A percentile compares a stretch with the other conserved stretches of the same genome.
phyloP scores from a whole-genome alignment of 2,888 invertebrate genomes.

The Ptychoptera contaminata region DNA sequence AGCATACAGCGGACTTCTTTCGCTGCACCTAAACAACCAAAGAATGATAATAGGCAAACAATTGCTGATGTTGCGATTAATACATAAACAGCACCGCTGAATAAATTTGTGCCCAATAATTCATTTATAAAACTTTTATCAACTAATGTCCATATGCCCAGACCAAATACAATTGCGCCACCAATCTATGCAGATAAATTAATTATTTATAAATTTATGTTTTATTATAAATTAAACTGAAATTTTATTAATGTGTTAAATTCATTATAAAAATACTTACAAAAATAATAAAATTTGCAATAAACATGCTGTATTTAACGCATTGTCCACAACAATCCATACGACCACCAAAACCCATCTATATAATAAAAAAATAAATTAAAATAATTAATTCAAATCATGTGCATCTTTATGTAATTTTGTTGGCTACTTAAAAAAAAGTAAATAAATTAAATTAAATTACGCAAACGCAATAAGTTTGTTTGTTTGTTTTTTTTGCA shows the following conservation, averaged over 20 bases:
- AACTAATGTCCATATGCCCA: conserved; percentile 73
- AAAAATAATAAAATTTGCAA: conserved; percentile 69
- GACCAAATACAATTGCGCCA: conserved; percentile 55
- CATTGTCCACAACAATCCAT: conserved; percentile 82
- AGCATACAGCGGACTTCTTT: conserved; percentile 90
- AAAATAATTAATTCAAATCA: too few species aligned
- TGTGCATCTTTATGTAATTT: too few species aligned
- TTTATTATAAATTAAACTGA: conserved; percentile 4
- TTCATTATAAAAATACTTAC: conserved; percentile 41
- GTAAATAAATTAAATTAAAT: too few species aligned
- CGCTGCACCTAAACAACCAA: conserved; percentile 87
- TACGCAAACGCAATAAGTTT: too few species aligned
- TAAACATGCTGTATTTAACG: conserved; percentile 73
- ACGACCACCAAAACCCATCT: conserved; percentile 60
- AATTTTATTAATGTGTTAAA: not conserved
- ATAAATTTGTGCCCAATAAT: conserved; percentile 72
- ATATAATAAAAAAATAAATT: conserved; percentile 5
- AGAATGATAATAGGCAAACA: conserved; percentile 67
- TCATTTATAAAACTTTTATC: conserved; percentile 74
- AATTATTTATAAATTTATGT: conserved; percentile 1
- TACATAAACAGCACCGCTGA: conserved; percentile 72
- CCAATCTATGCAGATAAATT: conserved; percentile 43
- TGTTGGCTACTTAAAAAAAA: too few species aligned
- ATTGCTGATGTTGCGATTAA: conserved; percentile 68
- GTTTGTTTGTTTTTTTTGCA: too few species aligned